Base-by-base conservation (phyloP, 2,888 invertebrate species). In the Sipha maydis region DNA sequence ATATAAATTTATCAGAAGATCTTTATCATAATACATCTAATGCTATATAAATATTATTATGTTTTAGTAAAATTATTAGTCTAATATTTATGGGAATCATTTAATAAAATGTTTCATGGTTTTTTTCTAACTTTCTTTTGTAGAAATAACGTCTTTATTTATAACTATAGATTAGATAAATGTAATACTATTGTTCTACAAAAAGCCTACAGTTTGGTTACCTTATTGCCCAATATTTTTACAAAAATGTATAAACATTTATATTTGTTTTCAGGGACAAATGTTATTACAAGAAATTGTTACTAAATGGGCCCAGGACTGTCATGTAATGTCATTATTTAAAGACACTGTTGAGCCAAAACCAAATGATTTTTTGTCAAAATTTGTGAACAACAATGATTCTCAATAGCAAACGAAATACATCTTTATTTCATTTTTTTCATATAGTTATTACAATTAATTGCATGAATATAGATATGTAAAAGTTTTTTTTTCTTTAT, bases 201-300 rank as follows among this genome's bases (percentile, higher is more conserved):
- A 48, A 11, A 48, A 11, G 14, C 61, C 0, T 61, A 25, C 25
- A 61, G 7, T 25, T 61, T 21, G 0, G 3, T 61, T 61, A 7
- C 21, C 25, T 61, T 61, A 61, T 21, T 0, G 25, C 19, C 28
- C 31, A 71, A 17, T 67, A 69, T 54, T 83, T 71, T 71, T 31
- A 25, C 54, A 31, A 17, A 78, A 31, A 14, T 14, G n/a, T 54
- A 3, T 48, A 17, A 31, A 48, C 56, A 31, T 79, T 25, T 73
- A 31, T 88, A 7, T 80, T 89, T 90, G 90, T 89, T 92, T 93
- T 90, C 91, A 97, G 97, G 98, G 98, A 82, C 98, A 98, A 94
- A 97, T 98, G 97, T 98, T 98, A 91, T 93, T 99, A 38, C 95
- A 96, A 91, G 98, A 99, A 93, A 93, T 95, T 1, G 95, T 95